These are phyloP conservation scores for Drosophila merina DNA, from an alignment of 2,888 invertebrate species.

Conservation along the genomic window DNA sequence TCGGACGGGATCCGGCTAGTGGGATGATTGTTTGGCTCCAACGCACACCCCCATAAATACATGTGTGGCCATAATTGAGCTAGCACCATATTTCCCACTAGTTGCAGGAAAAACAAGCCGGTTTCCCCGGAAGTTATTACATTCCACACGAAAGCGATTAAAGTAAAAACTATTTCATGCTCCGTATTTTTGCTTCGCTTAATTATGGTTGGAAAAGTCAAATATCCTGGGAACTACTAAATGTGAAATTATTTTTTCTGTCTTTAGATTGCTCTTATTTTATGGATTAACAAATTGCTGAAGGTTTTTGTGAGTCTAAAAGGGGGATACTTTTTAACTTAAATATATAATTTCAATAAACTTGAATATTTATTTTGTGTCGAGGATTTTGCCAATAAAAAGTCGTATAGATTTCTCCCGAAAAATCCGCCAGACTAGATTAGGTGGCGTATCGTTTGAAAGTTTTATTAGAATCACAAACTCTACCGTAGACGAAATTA, in stretches of 20 bases:
- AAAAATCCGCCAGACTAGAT: background rate
- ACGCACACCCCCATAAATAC: background rate
- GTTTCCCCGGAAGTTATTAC: slow-evolving; percentile 11
- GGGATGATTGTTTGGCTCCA: background rate
- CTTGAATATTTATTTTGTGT: background rate
- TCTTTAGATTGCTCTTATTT: background rate
- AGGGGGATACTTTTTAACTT: background rate
- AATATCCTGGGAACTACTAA: background rate
- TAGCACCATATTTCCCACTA: slow-evolving; percentile 5
- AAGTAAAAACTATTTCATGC: slow-evolving; percentile 6
- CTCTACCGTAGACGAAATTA: slow-evolving; percentile 1
- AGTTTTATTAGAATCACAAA: slow-evolving; percentile 14
- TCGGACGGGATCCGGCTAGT: slow-evolving; percentile 13
- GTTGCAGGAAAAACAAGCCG: background rate
- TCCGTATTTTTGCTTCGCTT: background rate
- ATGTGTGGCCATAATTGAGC: slow-evolving; percentile 21
- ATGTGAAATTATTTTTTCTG: background rate
- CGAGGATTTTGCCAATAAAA: too few species aligned
- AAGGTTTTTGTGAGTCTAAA: too few species aligned
- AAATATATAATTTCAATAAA: background rate
- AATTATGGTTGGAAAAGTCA: background rate
- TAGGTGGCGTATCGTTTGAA: slow-evolving; percentile 13
- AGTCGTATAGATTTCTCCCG: too few species aligned
- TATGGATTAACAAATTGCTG: background rate
- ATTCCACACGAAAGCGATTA: slow-evolving; percentile 16